Percentiles rank a stretch among this genome's conserved stretches.
These are phyloP conservation scores for Masticophis lateralis DNA, from an alignment of 2,797 vertebrate genomes.

Conservation along the genomic window DNA sequence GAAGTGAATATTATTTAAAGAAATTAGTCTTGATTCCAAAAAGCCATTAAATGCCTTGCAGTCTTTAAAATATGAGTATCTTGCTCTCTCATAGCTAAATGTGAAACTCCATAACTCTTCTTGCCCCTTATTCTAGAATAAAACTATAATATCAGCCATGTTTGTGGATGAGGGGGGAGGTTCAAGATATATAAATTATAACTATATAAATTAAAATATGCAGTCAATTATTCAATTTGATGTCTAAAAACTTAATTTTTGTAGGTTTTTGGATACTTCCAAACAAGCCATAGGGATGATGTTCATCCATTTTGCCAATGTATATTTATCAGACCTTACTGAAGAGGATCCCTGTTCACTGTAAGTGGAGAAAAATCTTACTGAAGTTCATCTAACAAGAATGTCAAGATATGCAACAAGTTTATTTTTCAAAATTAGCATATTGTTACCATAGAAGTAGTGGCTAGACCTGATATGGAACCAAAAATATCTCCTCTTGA, in stretches of 20 bases:
- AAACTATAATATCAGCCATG: not conserved
- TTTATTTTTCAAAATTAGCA: not conserved
- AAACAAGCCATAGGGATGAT: conserved; percentile 99
- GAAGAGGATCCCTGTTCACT: conserved; percentile 96
- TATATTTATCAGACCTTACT: conserved; percentile 94
- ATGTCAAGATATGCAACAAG: not conserved
- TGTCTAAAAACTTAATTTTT: conserved; percentile 38
- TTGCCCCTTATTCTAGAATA: not conserved
- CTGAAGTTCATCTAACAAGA: not conserved
- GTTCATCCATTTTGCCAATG: conserved; percentile 98
- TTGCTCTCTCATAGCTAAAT: conserved; percentile 34
- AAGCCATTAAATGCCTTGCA: conserved; percentile 49
- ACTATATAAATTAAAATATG: not conserved
- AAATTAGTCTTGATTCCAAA: conserved; percentile 31
- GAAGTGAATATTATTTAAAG: not conserved
- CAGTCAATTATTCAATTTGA: not conserved
- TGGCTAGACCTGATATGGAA: not conserved
- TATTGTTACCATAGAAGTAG: not conserved
- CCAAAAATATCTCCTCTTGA: not conserved
- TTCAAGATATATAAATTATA: not conserved
- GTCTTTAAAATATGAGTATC: conserved; percentile 34
- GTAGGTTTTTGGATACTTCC: conserved; percentile 97
- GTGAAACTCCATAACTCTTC: conserved; percentile 14
- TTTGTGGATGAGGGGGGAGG: not conserved
- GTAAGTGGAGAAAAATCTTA: conserved; percentile 75